Percentiles rank a stretch among this genome's conserved stretches.
These are phyloP conservation scores for Lepidocyrtoides sp. DNA, from an alignment of 2,888 invertebrate species.

Conservation along the genomic window DNA sequence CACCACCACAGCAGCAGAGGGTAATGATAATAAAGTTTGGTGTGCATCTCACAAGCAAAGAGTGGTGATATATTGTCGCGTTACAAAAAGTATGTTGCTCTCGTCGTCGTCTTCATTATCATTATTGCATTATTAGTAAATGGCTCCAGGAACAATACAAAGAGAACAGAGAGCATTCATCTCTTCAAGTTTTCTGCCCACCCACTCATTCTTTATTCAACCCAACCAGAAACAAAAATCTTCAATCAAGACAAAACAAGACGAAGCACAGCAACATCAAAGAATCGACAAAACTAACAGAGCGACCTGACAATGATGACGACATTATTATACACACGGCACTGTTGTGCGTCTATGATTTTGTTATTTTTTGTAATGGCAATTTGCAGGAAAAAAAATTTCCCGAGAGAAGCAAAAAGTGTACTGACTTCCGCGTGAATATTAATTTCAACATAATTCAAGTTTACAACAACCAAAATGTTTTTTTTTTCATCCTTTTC, in stretches of 20 bases:
- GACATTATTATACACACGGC: background rate
- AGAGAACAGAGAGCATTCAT: conserved; percentile 41
- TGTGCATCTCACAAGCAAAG: too few species aligned
- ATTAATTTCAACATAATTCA: conserved; percentile 50
- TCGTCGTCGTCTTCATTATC: background rate
- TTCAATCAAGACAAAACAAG: background rate
- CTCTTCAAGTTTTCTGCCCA: background rate
- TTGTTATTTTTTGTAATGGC: background rate
- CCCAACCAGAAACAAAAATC: background rate
- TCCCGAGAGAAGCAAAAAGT: too few species aligned
- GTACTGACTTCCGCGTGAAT: conserved; percentile 65
- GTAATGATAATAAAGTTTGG: background rate
- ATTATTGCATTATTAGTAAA: conserved; percentile 8
- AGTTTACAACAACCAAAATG: conserved; percentile 20
- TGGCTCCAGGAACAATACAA: background rate
- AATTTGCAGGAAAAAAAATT: conserved; percentile 37
- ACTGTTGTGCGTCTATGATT: background rate
- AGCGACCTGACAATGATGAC: background rate
- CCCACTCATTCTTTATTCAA: conserved; percentile 12
- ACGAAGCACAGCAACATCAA: background rate
- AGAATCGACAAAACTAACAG: background rate
- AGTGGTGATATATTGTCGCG: too few species aligned
- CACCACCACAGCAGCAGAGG: background rate
- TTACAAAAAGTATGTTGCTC: conserved; percentile 20
- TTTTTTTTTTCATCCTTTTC: background rate